phyloP scores from a whole-genome alignment of 2,797 vertebrate species.

The Carapus acus region DNA sequence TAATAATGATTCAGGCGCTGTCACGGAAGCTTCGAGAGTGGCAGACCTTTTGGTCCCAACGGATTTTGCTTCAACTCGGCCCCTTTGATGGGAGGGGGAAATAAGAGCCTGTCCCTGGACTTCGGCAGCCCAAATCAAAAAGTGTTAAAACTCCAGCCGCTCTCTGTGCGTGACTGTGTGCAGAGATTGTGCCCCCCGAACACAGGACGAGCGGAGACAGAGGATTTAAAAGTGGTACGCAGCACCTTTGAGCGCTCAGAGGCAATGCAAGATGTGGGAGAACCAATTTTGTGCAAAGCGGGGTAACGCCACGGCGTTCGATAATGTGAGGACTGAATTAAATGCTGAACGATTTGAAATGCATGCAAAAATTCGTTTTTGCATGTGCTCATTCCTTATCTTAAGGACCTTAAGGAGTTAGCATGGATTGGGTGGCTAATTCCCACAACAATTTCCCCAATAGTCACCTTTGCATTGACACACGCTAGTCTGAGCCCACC shows the following conservation, averaged over 20 bases:
- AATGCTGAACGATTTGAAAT: slow-evolving; percentile 21
- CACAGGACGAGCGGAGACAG: slow-evolving; percentile 14
- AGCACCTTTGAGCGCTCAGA: slow-evolving; percentile 2
- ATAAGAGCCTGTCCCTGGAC: slow-evolving; percentile 21
- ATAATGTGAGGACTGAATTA: slow-evolving; percentile 8
- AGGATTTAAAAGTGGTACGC: slow-evolving; percentile 5
- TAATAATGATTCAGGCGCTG: slow-evolving; percentile 12
- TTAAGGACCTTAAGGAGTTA: too few relatives aligned
- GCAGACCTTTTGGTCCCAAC: slow-evolving; percentile 8
- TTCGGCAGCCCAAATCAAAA: slow-evolving; percentile 20
- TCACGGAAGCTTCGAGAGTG: slow-evolving; percentile 12
- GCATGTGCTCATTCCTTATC: background rate
- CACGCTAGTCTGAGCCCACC: too few relatives aligned
- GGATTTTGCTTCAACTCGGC: slow-evolving; percentile 36
- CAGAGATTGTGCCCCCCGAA: slow-evolving; percentile 6
- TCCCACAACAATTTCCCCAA: too few relatives aligned
- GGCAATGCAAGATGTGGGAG: background rate
- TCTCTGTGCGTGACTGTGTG: slow-evolving; percentile 9
- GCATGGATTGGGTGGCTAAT: too few relatives aligned
- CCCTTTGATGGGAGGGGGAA: slow-evolving; percentile 1
- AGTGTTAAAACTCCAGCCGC: too few relatives aligned
- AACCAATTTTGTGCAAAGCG: slow-evolving; percentile 35
- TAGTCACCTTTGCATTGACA: too few relatives aligned
- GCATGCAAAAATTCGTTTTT: too few relatives aligned
- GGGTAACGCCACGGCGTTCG: slow-evolving; percentile 15